Evolutionary conservation across 2,113 vertebrate species (phyloP).

Genomic region (Nannobrachium achirus): DNA sequence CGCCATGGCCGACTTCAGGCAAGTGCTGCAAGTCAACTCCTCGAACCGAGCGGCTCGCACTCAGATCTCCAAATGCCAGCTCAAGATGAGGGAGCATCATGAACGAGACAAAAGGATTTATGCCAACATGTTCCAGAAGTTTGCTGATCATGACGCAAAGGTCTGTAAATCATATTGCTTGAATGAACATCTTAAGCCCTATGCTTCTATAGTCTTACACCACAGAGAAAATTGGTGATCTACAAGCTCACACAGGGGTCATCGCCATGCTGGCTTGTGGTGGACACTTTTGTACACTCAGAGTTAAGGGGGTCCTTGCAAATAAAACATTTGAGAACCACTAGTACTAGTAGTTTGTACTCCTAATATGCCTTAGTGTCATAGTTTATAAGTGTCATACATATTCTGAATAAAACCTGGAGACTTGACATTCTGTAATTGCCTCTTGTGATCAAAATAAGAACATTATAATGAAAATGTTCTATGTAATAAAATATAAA

Average conservation of each 20-base stretch:
- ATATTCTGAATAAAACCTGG: too few relatives aligned
- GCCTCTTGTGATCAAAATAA: too few relatives aligned
- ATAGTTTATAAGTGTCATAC: too few relatives aligned
- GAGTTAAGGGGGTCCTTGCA: too few relatives aligned
- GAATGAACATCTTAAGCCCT: not conserved
- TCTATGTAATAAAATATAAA: too few relatives aligned
- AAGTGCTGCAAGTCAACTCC: conserved; percentile 89
- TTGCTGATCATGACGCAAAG: conserved; percentile 92
- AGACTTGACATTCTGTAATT: too few relatives aligned
- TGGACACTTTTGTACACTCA: too few relatives aligned
- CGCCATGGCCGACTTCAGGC: conserved; percentile 89
- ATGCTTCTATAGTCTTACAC: not conserved
- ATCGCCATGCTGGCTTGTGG: too few relatives aligned
- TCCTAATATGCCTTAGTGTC: too few relatives aligned
- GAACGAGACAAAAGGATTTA: conserved; percentile 92
- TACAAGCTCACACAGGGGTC: not conserved
- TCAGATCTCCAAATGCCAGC: conserved; percentile 89
- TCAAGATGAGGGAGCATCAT: conserved; percentile 90
- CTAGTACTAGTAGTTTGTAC: too few relatives aligned
- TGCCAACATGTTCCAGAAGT: conserved; percentile 97
- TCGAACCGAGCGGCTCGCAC: conserved; percentile 88
- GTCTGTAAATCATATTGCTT: conserved; percentile 65
- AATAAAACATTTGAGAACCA: too few relatives aligned
- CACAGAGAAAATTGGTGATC: not conserved
- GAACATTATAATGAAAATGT: too few relatives aligned